Conservation (phyloP, 1,140 invertebrate genomes). For the Luehdorfia chinensis region DNA sequence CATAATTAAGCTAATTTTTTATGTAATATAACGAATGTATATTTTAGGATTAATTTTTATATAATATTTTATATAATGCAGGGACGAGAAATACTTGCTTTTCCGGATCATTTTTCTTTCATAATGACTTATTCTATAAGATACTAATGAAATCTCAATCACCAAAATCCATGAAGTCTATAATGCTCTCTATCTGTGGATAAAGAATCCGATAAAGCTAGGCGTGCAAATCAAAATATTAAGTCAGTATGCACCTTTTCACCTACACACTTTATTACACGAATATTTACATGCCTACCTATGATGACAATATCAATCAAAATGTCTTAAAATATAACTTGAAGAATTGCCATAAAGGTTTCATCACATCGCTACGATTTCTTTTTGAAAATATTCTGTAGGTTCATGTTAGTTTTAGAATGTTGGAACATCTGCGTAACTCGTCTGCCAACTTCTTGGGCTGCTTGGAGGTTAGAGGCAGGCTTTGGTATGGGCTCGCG, state of each 20-base stretch:
- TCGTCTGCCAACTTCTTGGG: conserved; percentile 62
- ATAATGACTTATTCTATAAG: too few relatives aligned
- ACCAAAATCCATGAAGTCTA: too few relatives aligned
- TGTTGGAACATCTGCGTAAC: conserved; percentile 73
- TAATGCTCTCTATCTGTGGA: too few relatives aligned
- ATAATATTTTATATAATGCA: too few relatives aligned
- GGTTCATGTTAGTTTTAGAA: conserved; percentile 67
- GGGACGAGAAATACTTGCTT: too few relatives aligned
- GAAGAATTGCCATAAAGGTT: background rate
- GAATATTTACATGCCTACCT: background rate
- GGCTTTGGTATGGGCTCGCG: conserved; percentile 28
- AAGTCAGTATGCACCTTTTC: background rate
- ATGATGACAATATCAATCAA: background rate
- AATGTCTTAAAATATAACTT: background rate
- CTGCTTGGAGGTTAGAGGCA: conserved; percentile 48
- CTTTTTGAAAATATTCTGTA: conserved; percentile 75
- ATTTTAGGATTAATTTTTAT: too few relatives aligned
- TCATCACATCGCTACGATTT: conserved; percentile 49
- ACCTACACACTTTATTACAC: background rate
- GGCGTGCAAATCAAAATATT: background rate
- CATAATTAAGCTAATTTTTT: too few relatives aligned
- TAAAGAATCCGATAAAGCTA: too few relatives aligned
- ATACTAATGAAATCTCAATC: too few relatives aligned
- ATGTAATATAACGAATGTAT: too few relatives aligned
- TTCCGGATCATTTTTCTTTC: too few relatives aligned